Evolutionary conservation across 2,888 invertebrate species (phyloP).

Genomic region (Tortrix viridana): DNA sequence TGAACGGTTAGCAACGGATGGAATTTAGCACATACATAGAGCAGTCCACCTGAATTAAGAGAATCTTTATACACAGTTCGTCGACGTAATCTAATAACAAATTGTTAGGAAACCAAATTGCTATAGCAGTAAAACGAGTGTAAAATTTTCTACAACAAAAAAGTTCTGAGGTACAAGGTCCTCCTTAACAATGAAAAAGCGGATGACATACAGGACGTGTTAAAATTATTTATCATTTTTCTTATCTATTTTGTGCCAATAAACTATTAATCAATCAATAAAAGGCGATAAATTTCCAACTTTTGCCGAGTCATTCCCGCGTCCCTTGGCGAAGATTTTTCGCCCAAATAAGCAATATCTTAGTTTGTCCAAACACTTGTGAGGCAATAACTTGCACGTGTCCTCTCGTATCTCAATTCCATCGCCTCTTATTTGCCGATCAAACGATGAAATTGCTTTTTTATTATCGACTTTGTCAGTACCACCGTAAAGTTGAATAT

Average conservation of each 20-base stretch:
- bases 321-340: slow-evolving; percentile 60
- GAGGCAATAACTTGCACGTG: slow-evolving; percentile 80
- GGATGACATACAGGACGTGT: too few relatives aligned
- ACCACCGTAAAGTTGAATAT: slow-evolving; percentile 28
- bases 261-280: slow-evolving; percentile 32
- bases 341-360: slow-evolving; percentile 76
- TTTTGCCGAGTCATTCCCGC: slow-evolving; percentile 39
- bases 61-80: too few relatives aligned
- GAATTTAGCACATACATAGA: too few relatives aligned
- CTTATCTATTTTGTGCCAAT: neutral
- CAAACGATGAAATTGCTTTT: slow-evolving; percentile 41
- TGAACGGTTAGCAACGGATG: too few relatives aligned
- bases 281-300: slow-evolving; percentile 30
- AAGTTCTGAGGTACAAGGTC: too few relatives aligned
- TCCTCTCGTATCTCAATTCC: slow-evolving; percentile 78
- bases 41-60: too few relatives aligned
- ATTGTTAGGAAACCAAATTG: too few relatives aligned
- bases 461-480: slow-evolving; percentile 34
- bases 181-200: too few relatives aligned
- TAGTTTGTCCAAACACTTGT: slow-evolving; percentile 79
- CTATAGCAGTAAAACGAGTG: too few relatives aligned
- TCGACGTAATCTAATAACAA: too few relatives aligned
- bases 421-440: slow-evolving; percentile 63
- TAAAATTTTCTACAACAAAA: too few relatives aligned
- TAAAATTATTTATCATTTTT: too few relatives aligned